These are phyloP conservation scores for Arctia plantaginis DNA, from an alignment of 2,888 invertebrate species.

Conservation along the genomic window DNA sequence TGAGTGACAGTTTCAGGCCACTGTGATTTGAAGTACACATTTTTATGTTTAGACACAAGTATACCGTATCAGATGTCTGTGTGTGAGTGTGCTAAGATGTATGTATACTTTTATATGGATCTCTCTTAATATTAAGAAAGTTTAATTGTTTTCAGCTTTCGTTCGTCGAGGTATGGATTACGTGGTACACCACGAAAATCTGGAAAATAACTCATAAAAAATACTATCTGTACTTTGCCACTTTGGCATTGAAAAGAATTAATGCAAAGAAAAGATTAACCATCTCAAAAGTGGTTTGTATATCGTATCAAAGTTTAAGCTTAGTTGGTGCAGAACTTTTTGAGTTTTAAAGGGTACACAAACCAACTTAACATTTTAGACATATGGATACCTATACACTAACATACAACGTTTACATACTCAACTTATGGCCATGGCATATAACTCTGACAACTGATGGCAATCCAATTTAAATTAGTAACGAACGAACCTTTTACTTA, in stretches of 20 bases:
- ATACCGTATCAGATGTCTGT: background rate
- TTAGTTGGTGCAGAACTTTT: no score
- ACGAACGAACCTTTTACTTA: conserved; percentile 10
- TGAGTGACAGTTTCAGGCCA: background rate
- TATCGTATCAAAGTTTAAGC: no score
- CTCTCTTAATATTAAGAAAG: background rate
- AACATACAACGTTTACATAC: background rate
- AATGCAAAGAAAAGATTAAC: no score
- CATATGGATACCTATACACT: background rate
- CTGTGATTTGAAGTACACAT: background rate
- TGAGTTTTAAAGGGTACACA: no score
- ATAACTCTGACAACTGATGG: conserved; percentile 6
- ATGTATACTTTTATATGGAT: background rate
- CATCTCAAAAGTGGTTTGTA: no score
- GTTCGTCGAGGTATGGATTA: background rate
- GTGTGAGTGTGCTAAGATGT: background rate
- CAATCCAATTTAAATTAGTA: conserved; percentile 24
- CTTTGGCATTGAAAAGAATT: no score
- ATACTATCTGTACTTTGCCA: background rate
- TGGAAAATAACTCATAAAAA: background rate
- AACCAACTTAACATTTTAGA: no score
- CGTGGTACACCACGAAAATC: background rate
- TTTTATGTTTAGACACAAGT: background rate
- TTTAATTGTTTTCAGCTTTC: background rate
- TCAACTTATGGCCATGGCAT: background rate